Evolutionary conservation across 2,888 invertebrate genomes (phyloP), one percentile per base, ranked within the genome.

Genomic region (Quadroppia sp.): DNA sequence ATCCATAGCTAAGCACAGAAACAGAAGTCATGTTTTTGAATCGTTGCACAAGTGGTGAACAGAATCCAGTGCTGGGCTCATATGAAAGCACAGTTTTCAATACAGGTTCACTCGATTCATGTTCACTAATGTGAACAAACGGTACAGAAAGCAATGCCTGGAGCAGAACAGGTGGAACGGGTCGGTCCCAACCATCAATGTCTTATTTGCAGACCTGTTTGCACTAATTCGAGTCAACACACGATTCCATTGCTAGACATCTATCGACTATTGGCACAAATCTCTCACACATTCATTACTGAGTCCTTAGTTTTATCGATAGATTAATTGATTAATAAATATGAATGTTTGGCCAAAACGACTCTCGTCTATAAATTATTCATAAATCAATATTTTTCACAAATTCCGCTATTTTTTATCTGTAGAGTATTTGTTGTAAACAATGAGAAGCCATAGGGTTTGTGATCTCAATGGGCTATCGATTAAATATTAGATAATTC

Each of bases 141-240:
- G 45, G 45, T 45, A 45, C 45, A 45, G 11, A 45, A 45, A 45
- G 45, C 45, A 45, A 15, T 17, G 45, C 45, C 45, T 11, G 15
- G 2, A 11, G 45, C 45, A 45, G 11, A 45, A 45, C 45, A 45
- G 45, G 45, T 45, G 6, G 45, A 45, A 45, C 45, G 45, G 45
- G 45, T 45, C 11, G 45, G 45, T 45, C 45, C 45, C 6, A 45
- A 6, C 45, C 15, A 7, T 9, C 4, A 17, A 45, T 9, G 15
- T 45, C 45, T 45, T 45, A 45, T 45, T 45, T 45, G 45, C 45
- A 45, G 45, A 45, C 45, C 45, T 45, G 45, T 45, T 45, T 45
- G 45, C 6, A 45, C 45, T 15, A 45, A 45, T 45, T 45, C 15
- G 15, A 45, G 45, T 45, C 17, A 6, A 45, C 45, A 45, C 15